These are phyloP conservation scores for Strigamia crassipes DNA, from an alignment of 2,888 invertebrate species.

Conservation along the genomic window DNA sequence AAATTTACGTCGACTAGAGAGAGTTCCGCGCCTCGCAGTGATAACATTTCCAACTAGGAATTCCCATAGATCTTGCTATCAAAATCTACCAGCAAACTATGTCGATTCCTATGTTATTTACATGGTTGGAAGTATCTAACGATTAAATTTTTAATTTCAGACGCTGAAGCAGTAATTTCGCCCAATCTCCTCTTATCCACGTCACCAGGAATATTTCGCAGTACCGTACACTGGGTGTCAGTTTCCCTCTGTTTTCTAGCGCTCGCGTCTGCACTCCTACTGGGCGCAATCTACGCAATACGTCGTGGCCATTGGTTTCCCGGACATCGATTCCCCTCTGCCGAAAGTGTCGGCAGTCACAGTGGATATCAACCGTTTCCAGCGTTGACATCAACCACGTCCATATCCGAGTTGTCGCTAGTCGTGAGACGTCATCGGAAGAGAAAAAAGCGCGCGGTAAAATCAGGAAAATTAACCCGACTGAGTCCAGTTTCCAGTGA, in stretches of 20 bases:
- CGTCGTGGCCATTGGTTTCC: not conserved
- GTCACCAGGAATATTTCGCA: conserved; percentile 2
- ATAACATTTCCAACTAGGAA: too few species aligned
- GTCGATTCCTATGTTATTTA: too few species aligned
- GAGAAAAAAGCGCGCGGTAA: not conserved
- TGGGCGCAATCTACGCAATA: not conserved
- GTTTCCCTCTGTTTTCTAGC: conserved; percentile 1
- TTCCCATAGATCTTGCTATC: too few species aligned
- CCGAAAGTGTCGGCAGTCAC: conserved; percentile 13
- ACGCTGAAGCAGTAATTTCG: not conserved
- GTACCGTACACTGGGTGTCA: conserved; percentile 20
- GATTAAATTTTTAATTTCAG: not conserved
- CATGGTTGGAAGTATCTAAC: too few species aligned
- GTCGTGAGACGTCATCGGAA: not conserved
- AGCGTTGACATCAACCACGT: conserved; percentile 48
- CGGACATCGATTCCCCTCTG: not conserved
- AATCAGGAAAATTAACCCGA: not conserved
- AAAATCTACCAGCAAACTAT: too few species aligned
- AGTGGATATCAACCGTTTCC: conserved; percentile 45
- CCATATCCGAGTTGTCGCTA: conserved; percentile 48
- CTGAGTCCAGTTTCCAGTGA: conserved; percentile 43
- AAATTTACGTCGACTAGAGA: too few species aligned
- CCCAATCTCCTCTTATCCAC: not conserved
- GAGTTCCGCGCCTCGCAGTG: too few species aligned
- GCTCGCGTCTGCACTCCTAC: not conserved